A percentile compares a stretch with the other conserved stretches of the same genome.
phyloP scores from a whole-genome alignment of 2,797 vertebrate species.

The Poeciliopsis paucimaculata region DNA sequence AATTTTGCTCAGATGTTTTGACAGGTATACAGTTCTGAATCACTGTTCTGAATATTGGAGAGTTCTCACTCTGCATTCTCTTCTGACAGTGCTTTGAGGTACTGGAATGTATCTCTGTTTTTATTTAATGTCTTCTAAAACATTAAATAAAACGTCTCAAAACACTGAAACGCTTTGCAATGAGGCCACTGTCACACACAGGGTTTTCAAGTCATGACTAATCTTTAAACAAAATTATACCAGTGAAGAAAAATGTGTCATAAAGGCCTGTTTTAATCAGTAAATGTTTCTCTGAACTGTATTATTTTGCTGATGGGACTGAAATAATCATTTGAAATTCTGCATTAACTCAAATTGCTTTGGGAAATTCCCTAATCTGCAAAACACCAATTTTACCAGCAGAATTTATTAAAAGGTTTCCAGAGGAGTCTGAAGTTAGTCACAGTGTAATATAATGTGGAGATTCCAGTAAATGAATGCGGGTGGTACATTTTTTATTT shows the following conservation, averaged over 20 bases:
- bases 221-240: conserved; percentile 22
- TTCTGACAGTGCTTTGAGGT: conserved; percentile 27
- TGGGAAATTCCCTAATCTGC: neutral
- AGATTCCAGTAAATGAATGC: neutral
- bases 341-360: neutral
- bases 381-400: neutral
- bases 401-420: neutral
- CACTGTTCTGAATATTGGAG: conserved; percentile 29
- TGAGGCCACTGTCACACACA: conserved; percentile 27
- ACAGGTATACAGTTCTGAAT: conserved; percentile 28
- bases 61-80: conserved; percentile 48
- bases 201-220: conserved; percentile 30
- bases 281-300: neutral
- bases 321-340: neutral
- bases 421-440: neutral
- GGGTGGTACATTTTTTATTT: neutral
- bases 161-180: conserved; percentile 22
- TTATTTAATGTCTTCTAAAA: conserved; percentile 30
- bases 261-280: neutral
- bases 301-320: neutral
- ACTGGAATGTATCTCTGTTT: conserved; percentile 52
- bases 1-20: conserved; percentile 10
- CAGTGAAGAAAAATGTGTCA: conserved; percentile 33
- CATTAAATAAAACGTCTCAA: conserved; percentile 1
- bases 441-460: neutral